These are phyloP conservation scores for Ptilodon capucinus DNA, from an alignment of 2,888 invertebrate genomes.

Conservation along the genomic window DNA sequence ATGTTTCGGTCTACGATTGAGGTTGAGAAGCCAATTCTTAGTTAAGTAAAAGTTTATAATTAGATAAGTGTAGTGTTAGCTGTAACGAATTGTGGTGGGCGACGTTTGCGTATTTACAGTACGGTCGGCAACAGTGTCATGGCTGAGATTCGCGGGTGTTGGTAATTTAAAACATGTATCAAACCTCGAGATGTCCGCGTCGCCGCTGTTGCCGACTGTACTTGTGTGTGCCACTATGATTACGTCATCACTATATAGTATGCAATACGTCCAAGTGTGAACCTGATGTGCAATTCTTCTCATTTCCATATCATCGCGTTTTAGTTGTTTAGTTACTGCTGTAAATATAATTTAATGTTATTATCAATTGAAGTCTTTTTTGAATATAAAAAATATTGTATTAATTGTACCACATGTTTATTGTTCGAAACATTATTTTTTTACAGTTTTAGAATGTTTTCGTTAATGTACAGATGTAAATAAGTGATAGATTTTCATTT, in stretches of 20 bases:
- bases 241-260: constrained; percentile 53
- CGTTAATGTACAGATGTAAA: constrained; percentile 81
- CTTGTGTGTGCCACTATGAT: constrained; percentile 46
- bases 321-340: constrained; percentile 75
- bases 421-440: constrained; percentile 75
- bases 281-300: constrained; percentile 79
- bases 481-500: constrained; percentile 72
- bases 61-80: constrained; percentile 70
- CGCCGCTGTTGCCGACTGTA: constrained; percentile 33
- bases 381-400: constrained; percentile 64
- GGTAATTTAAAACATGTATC: constrained; percentile 23
- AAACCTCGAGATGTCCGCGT: constrained; percentile 6
- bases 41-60: constrained; percentile 71
- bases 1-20: constrained; percentile 54
- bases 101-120: constrained; percentile 52
- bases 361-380: constrained; percentile 50
- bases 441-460: constrained; percentile 70
- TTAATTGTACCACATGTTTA: constrained; percentile 67
- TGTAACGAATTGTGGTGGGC: constrained; percentile 58
- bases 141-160: constrained; percentile 19
- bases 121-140: constrained; percentile 47
- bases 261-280: constrained; percentile 76
- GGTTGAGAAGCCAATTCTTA: constrained; percentile 73
- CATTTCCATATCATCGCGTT: constrained; percentile 78
- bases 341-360: constrained; percentile 80